phyloP scores from a whole-genome alignment of 1,140 invertebrate genomes.

The Pogonomyrmex barbatus region DNA sequence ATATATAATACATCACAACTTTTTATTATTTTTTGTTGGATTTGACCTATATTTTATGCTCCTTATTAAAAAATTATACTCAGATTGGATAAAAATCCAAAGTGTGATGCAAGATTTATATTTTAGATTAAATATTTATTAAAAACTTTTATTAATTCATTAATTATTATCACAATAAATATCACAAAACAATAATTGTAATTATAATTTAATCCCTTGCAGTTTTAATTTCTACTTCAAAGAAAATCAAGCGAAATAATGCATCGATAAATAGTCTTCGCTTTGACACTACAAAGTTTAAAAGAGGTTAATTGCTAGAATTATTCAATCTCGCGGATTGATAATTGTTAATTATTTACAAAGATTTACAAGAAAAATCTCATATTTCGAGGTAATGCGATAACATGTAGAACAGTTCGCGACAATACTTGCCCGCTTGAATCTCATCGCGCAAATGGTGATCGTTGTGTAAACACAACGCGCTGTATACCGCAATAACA shows the following conservation, averaged over 20 bases:
- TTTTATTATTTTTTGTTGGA: neutral
- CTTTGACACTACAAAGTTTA: neutral
- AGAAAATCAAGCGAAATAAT: conserved; percentile 6
- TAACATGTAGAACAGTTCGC: neutral
- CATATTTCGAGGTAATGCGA: neutral
- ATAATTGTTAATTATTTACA: neutral
- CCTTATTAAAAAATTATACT: neutral
- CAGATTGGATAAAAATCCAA: neutral
- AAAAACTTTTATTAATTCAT: neutral
- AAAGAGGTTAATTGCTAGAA: neutral
- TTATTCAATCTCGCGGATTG: neutral
- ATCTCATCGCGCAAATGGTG: neutral
- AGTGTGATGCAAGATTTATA: neutral
- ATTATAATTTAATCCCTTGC: neutral
- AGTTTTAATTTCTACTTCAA: neutral
- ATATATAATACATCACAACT: neutral
- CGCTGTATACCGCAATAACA: neutral
- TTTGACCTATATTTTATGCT: neutral
- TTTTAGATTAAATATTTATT: neutral
- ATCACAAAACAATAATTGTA: neutral
- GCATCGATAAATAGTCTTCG: neutral
- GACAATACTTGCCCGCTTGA: neutral
- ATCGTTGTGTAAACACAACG: neutral
- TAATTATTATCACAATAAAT: neutral
- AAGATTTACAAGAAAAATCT: neutral